phyloP scores from a whole-genome alignment of 2,113 vertebrate genomes.

The Gymnobelideus leadbeateri region DNA sequence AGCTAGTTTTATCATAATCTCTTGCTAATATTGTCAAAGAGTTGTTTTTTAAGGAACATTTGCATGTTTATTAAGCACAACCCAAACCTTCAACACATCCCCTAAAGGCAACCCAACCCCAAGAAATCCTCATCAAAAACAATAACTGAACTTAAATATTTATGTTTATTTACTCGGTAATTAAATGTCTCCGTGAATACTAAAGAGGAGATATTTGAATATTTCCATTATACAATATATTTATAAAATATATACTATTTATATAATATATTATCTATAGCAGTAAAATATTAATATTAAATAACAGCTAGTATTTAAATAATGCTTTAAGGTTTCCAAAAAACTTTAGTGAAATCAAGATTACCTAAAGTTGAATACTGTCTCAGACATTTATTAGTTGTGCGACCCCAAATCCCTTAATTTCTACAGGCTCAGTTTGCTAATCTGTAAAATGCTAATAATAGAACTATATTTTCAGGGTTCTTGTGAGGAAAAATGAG shows the following conservation, averaged over 20 bases:
- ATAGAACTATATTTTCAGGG: background rate
- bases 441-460: background rate
- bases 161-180: constrained; percentile 4
- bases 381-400: background rate
- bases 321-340: background rate
- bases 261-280: background rate
- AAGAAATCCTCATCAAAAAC: background rate
- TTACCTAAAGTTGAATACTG: background rate
- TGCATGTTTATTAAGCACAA: background rate
- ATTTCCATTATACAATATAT: background rate
- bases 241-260: background rate
- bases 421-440: background rate
- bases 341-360: background rate
- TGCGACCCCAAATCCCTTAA: background rate
- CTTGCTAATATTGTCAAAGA: background rate
- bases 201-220: constrained; percentile 18
- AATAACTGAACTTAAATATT: background rate
- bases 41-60: background rate
- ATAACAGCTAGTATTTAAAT: background rate
- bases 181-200: constrained; percentile 29
- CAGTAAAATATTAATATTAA: background rate
- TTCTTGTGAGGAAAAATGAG: background rate
- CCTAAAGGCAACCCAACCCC: background rate
- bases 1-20: background rate
- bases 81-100: background rate